These are phyloP conservation scores for Drosophila bocqueti DNA, from an alignment of 1,140 invertebrate species.

Conservation along the genomic window DNA sequence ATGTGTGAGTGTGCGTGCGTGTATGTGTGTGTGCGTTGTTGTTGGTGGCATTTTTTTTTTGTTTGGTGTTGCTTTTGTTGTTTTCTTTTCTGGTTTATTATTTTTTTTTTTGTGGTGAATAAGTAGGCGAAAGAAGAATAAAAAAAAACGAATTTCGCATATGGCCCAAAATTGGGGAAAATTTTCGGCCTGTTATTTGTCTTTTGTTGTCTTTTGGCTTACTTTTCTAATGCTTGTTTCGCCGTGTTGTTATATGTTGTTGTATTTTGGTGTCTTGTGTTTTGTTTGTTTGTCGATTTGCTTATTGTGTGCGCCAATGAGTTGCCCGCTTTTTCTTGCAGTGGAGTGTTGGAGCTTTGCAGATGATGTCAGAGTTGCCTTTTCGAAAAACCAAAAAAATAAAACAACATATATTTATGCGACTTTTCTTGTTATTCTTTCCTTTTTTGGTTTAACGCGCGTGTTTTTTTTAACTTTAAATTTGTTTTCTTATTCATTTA, in stretches of 20 bases:
- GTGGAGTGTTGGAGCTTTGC: constrained; percentile 53
- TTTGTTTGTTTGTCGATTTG: constrained; percentile 8
- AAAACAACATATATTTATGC: constrained; percentile 9
- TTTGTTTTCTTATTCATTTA: constrained; percentile 1
- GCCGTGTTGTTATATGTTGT: constrained; percentile 9
- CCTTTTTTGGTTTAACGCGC: constrained; percentile 18
- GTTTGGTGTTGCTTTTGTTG: constrained; percentile 52
- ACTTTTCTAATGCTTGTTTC: constrained; percentile 31
- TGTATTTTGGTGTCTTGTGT: constrained; percentile 10
- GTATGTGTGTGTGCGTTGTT: constrained; percentile 57
- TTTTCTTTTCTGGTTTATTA: constrained; percentile 34
- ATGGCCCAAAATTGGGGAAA: constrained; percentile 56
- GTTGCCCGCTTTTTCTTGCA: constrained; percentile 42
- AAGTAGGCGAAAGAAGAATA: constrained; percentile 44
- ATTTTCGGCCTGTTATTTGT: constrained; percentile 35
- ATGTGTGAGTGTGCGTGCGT: constrained; percentile 30
- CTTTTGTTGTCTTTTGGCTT: constrained; percentile 43
- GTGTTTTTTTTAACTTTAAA: constrained; percentile 18
- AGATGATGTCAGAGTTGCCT: constrained; percentile 77
- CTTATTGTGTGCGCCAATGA: constrained; percentile 10
- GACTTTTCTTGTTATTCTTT: constrained; percentile 23
- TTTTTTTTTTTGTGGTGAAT: constrained; percentile 70
- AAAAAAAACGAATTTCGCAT: constrained; percentile 45
- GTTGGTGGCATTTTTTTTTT: constrained; percentile 62
- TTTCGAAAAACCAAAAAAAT: constrained; percentile 39